Percentiles rank a stretch among this genome's conserved stretches.
Conservation (phyloP, 2,888 invertebrate species). For the Plebejus melissa region DNA sequence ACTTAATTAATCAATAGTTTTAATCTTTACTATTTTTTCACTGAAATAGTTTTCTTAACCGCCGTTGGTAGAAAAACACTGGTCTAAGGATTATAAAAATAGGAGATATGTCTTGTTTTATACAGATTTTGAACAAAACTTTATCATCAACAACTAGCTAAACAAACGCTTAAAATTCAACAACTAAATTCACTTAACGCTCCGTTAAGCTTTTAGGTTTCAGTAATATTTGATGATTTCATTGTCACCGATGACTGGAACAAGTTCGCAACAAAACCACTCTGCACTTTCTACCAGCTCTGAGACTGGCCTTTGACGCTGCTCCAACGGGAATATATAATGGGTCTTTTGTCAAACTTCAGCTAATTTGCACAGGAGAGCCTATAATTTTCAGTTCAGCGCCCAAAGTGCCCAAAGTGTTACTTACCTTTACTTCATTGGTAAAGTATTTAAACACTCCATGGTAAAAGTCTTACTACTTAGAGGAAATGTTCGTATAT, state of each 20-base stretch:
- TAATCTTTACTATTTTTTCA: too few relatives aligned
- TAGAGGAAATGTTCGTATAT: too few relatives aligned
- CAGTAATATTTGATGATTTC: not conserved
- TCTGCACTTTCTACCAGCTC: not conserved
- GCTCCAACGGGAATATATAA: slow-evolving; percentile 14
- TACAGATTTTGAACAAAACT: too few relatives aligned
- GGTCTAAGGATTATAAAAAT: too few relatives aligned
- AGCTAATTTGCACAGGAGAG: slow-evolving; percentile 16
- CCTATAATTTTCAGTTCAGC: slow-evolving; percentile 3
- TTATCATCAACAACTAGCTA: too few relatives aligned
- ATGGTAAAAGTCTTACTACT: too few relatives aligned
- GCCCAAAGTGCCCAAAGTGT: not conserved
- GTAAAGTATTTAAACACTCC: not conserved
- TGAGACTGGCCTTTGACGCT: not conserved
- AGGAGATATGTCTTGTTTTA: too few relatives aligned
- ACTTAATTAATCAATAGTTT: too few relatives aligned
- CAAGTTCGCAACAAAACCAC: slow-evolving; percentile 12
- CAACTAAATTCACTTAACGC: not conserved
- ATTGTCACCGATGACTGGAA: not conserved
- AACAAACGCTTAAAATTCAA: too few relatives aligned
- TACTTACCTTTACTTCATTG: not conserved
- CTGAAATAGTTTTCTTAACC: too few relatives aligned
- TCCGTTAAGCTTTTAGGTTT: not conserved
- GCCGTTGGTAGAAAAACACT: too few relatives aligned
- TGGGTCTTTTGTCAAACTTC: slow-evolving; percentile 17